Percentiles rank a stretch among this genome's conserved stretches.
These are phyloP conservation scores for Helogale parvula DNA, from an alignment of 2,113 vertebrate genomes.

Conservation along the genomic window DNA sequence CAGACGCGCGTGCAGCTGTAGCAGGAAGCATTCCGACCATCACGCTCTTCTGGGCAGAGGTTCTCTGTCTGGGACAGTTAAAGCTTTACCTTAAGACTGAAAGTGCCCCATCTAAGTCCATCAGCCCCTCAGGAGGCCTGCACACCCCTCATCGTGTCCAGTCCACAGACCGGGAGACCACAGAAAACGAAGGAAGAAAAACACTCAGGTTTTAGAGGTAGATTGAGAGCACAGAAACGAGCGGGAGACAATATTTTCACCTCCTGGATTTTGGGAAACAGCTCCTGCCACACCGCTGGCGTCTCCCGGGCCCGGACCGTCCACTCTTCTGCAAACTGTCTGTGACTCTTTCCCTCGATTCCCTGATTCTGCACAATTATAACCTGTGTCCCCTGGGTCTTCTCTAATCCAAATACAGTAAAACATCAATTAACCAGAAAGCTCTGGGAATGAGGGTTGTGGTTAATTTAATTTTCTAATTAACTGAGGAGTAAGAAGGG, in stretches of 20 bases:
- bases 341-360: neutral
- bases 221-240: neutral
- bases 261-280: neutral
- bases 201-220: neutral
- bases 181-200: neutral
- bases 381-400: neutral
- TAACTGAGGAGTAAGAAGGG: slow-evolving; percentile 45
- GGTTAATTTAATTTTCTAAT: slow-evolving; percentile 73
- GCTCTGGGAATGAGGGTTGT: slow-evolving; percentile 48
- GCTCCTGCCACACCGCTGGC: neutral
- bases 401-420: slow-evolving; percentile 55
- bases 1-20: neutral
- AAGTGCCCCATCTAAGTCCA: neutral
- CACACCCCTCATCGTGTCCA: neutral
- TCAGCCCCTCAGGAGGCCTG: neutral
- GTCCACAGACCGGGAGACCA: neutral
- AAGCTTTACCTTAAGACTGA: neutral
- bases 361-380: neutral
- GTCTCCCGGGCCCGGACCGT: rapidly evolving
- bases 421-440: slow-evolving; percentile 60
- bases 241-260: neutral
- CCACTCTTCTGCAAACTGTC: neutral
- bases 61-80: neutral
- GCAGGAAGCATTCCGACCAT: rapidly evolving
- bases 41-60: neutral